Evolutionary conservation across 2,113 vertebrate species (phyloP), one percentile per base, ranked within the genome.

Genomic region (Nothoprocta pentlandii): DNA sequence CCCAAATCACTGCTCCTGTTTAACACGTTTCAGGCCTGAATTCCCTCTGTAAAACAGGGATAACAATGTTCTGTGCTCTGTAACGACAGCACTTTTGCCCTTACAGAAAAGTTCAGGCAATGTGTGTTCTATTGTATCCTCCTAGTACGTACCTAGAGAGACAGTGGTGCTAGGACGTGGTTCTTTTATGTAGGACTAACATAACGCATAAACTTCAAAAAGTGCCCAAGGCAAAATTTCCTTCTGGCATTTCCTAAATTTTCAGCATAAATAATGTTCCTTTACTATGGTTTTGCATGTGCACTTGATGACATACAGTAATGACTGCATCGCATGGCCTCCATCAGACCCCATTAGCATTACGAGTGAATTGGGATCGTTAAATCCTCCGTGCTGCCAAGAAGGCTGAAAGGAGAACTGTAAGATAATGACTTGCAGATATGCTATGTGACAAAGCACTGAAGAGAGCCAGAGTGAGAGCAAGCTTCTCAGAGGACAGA

Each of bases 1-100:
- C 51, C 68, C 26, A 80, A 80, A 77, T 46, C 3, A 28, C 80
- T 51, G 66, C 68, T 49, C 46, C 56, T 44, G n/a, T 16, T 36
- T 51, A 84, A 56, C 92, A 71, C 39, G 85, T 90, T 93, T 93
- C 47, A 68, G 71, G 91, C 92, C 69, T 73, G 34, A 89, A 79
- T 51, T 90, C 39, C 59, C 17, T 81, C 62, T 81, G 20, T 84
- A 78, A 86, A 92, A 89, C 0, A 1, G 77, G 83, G 32, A 77
- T 47, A 90, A 81, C 59, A 93, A 39, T 26, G 16, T 61, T 94
- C 74, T 47, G 34, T 34, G 25, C 14, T 47, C 47, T 81, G 74
- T 53, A 92, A 86, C 46, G 84, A 87, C 69, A 89, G 91, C 62
- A 89, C 53, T 87, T 80, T 28, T 79, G 63, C 89, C 84, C 44